phyloP scores from a whole-genome alignment of 2,797 vertebrate species.

The Melopsittacus undulatus region DNA sequence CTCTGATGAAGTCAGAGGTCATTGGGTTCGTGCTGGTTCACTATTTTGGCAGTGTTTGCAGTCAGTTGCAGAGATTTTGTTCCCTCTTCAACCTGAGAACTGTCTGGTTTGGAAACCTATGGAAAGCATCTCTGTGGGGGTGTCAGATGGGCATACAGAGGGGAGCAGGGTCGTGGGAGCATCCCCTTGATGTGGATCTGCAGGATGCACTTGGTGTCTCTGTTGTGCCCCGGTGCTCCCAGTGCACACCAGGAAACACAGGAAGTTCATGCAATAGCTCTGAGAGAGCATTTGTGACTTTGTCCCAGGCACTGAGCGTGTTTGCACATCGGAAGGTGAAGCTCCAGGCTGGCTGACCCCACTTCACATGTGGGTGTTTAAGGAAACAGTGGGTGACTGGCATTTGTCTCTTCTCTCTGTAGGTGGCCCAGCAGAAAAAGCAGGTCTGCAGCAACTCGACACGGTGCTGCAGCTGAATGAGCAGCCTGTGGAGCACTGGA shows the following conservation, averaged over 20 bases:
- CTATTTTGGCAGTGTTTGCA: neutral
- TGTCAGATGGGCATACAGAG: neutral
- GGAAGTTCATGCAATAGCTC: neutral
- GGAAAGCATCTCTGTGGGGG: accelerated
- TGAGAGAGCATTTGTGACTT: neutral
- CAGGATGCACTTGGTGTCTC: neutral
- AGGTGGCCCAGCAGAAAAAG: conserved; percentile 93
- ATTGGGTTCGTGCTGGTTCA: neutral
- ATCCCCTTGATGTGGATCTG: neutral
- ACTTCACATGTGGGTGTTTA: neutral
- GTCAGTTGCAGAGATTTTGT: neutral
- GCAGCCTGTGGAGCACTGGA: conserved; percentile 93
- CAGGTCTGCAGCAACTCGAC: conserved; percentile 91
- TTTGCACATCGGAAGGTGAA: neutral
- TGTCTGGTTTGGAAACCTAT: neutral
- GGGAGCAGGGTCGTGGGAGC: neutral
- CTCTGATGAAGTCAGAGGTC: neutral
- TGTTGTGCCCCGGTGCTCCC: neutral
- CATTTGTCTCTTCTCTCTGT: neutral
- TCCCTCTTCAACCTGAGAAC: neutral
- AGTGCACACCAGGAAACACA: accelerated
- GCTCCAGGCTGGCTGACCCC: neutral
- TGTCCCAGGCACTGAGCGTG: accelerated
- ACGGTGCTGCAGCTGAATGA: conserved; percentile 91
- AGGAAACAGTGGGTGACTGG: neutral